Evolutionary conservation across 2,888 invertebrate species (phyloP), one percentile per base, ranked within the genome.

Genomic region (Charanyca ferruginea): DNA sequence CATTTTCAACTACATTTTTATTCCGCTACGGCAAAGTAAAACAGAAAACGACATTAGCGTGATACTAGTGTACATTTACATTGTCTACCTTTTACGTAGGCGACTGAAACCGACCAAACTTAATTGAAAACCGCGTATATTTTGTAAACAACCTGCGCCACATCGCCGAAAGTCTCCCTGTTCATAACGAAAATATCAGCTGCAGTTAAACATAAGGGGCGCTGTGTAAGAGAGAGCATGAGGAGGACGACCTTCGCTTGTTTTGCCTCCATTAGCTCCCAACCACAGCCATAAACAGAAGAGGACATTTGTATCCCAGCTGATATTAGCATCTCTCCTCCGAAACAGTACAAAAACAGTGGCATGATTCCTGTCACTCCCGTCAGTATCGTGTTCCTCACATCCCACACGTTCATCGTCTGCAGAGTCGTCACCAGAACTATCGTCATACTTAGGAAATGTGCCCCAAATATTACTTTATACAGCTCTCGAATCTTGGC

Each of bases 101-200:
- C 57, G 59, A 45, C 45, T 45, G 16, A 35, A 51, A 38, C 41
- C 28, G 32, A 69, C 32, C 48, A 44, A 53, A 22, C 59, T 85
- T 84, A 91, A 81, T 91, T 91, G 75, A 91, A 91, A 32, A 90
- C 90, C 13, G 91, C 90, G 66, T 91, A 91, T 77, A 91, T 89
- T 84, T 91, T 91, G 66, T 92, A 92, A 53, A 92, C 84, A 25
- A 90, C 85, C 76, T 90, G 91, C 1, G 84, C 89, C 5, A 92
- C 85, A 18, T 88, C 75, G 0, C 89, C 91, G 60, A 92, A 92
- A 16, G 91, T 92, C 35, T 91, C 85, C 42, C 90, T 83, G 52
- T 90, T 90, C 91, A 92, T 91, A 9, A 88, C 67, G 41, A 90
- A 89, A 49, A 90, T 63, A 75, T 87, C 87, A 5, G 89, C 90